A percentile compares a stretch with the other conserved stretches of the same genome.
phyloP scores from a whole-genome alignment of 2,888 invertebrate genomes.

The Taphrorychus bicolor region DNA sequence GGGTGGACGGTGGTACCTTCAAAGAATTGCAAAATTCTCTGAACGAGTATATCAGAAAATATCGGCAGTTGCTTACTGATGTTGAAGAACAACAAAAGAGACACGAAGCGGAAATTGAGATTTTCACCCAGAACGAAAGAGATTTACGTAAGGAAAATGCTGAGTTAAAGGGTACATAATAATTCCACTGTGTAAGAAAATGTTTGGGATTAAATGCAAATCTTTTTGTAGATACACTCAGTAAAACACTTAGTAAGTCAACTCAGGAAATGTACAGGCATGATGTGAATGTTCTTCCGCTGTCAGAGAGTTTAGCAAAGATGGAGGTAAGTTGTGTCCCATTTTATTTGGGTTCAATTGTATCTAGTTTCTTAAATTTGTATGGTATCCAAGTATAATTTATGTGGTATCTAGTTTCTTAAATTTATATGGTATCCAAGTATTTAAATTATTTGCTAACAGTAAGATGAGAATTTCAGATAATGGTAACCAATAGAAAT shows the following conservation, averaged over 20 bases:
- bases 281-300: constrained; percentile 10
- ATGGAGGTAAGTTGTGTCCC: constrained; percentile 25
- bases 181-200: background rate
- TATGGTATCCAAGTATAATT: too few relatives aligned
- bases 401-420: too few relatives aligned
- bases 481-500: too few relatives aligned
- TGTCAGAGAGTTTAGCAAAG: constrained; percentile 19
- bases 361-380: too few relatives aligned
- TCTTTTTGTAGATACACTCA: constrained; percentile 45
- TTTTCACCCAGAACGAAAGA: constrained; percentile 52
- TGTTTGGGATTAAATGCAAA: background rate
- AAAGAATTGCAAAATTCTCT: constrained; percentile 64
- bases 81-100: constrained; percentile 47
- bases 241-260: constrained; percentile 44
- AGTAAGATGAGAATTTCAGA: too few relatives aligned
- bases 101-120: constrained; percentile 51
- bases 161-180: constrained; percentile 47
- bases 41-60: constrained; percentile 63
- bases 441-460: too few relatives aligned
- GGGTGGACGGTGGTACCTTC: constrained; percentile 62
- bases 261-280: constrained; percentile 15
- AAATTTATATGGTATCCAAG: too few relatives aligned
- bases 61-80: constrained; percentile 59
- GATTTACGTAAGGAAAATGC: constrained; percentile 54
- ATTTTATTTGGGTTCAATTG: too few relatives aligned